Evolutionary conservation across 2,797 vertebrate genomes (phyloP).

Genomic region (Artibeus lituratus): DNA sequence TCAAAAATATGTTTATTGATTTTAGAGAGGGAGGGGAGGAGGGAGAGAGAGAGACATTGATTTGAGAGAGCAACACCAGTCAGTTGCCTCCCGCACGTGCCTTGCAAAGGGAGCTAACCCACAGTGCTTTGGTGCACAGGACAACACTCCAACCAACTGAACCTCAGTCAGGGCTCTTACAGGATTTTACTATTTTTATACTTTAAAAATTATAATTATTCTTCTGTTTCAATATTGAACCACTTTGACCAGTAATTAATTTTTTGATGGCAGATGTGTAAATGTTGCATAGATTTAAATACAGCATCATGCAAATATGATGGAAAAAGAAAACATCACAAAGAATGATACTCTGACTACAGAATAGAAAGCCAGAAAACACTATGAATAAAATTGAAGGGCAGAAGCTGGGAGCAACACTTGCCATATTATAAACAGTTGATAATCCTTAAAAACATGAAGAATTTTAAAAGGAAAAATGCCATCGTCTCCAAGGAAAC

Average conservation of each 20-base stretch:
- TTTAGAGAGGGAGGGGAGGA: neutral
- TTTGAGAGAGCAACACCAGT: neutral
- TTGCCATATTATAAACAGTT: neutral
- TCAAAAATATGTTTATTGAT: neutral
- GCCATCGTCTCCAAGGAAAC: neutral
- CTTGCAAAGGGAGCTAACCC: neutral
- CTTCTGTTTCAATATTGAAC: neutral
- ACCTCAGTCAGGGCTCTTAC: neutral
- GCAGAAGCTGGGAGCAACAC: neutral
- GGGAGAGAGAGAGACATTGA: too few relatives aligned
- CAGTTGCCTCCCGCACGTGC: neutral
- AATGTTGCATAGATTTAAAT: neutral
- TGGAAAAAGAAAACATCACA: neutral
- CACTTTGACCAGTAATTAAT: neutral
- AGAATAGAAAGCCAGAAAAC: neutral
- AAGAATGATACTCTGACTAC: neutral
- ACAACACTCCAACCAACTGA: neutral
- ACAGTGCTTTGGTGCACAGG: neutral
- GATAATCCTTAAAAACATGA: neutral
- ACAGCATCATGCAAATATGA: neutral
- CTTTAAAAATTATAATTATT: neutral
- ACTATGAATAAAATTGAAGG: neutral
- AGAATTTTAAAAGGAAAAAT: neutral
- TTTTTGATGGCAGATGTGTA: neutral
- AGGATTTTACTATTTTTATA: neutral